Percentiles rank a stretch among this genome's conserved stretches.
Evolutionary conservation across 2,113 vertebrate species (phyloP).

Genomic region (Loxodonta africana): DNA sequence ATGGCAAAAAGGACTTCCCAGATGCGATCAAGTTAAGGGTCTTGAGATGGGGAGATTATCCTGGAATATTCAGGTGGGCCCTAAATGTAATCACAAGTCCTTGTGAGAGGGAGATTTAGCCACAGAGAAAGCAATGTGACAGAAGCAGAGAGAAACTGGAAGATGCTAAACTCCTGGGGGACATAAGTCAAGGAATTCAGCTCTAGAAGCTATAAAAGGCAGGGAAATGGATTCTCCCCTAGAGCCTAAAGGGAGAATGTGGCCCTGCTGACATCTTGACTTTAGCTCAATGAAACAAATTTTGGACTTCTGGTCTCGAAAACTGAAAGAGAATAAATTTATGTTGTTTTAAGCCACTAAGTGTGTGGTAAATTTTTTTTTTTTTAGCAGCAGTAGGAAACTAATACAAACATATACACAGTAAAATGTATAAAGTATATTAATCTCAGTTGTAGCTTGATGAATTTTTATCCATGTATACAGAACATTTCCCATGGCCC

Average conservation of each 20-base stretch:
- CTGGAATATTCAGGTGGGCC: neutral
- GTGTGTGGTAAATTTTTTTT: conserved; percentile 11
- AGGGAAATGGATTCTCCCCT: neutral
- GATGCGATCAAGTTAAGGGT: neutral
- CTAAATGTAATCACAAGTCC: neutral
- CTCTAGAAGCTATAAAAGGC: conserved; percentile 17
- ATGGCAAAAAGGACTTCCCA: too few relatives aligned
- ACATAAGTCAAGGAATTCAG: neutral
- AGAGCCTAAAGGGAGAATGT: too few relatives aligned
- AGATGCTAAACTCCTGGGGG: neutral
- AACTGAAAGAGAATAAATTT: neutral
- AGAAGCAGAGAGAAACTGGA: neutral
- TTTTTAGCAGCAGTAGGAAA: neutral
- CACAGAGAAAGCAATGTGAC: neutral
- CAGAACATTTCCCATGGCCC: neutral
- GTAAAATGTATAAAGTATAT: neutral
- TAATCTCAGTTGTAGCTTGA: conserved; percentile 33
- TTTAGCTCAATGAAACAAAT: neutral
- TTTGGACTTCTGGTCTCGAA: neutral
- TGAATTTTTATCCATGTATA: conserved; percentile 15
- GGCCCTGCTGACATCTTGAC: too few relatives aligned
- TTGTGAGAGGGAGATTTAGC: neutral
- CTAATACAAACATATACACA: neutral
- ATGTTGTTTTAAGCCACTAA: conserved; percentile 13
- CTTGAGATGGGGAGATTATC: neutral